phyloP scores from a whole-genome alignment of 1,140 invertebrate genomes.

The Lerema accius region DNA sequence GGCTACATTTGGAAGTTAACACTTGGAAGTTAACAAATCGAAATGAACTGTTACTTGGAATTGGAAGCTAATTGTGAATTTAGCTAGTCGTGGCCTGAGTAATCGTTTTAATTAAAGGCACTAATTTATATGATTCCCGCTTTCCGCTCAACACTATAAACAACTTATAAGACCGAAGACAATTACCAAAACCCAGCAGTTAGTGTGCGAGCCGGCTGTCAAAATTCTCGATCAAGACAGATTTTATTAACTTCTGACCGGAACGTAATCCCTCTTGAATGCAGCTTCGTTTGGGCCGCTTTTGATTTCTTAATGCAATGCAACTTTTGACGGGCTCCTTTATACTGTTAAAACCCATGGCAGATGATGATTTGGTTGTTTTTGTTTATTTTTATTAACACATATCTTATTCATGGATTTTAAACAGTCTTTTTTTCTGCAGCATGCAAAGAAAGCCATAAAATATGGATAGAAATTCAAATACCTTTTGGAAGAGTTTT shows the following conservation, averaged over 20 bases:
- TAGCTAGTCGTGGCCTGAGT: too few species aligned
- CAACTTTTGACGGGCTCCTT: constrained; percentile 9
- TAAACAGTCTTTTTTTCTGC: too few species aligned
- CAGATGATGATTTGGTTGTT: constrained; percentile 1
- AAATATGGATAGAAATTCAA: too few species aligned
- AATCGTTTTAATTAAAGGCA: too few species aligned
- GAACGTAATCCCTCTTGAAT: constrained; percentile 31
- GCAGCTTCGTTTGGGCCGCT: constrained; percentile 23
- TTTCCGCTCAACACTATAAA: not conserved
- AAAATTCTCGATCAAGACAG: constrained; percentile 34
- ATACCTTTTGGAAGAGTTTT: too few species aligned
- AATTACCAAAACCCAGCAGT: constrained; percentile 32
- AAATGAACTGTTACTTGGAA: too few species aligned
- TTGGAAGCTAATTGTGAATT: too few species aligned
- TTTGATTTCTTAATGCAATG: constrained; percentile 31
- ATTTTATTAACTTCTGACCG: constrained; percentile 36
- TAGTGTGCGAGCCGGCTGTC: constrained; percentile 25
- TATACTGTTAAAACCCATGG: constrained; percentile 8
- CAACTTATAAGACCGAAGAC: constrained; percentile 4
- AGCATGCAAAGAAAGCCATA: too few species aligned
- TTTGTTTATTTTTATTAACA: too few species aligned
- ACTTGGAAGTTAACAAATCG: too few species aligned
- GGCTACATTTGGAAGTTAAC: too few species aligned
- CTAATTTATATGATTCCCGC: not conserved
- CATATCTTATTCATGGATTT: too few species aligned